Conservation (phyloP, 2,113 vertebrate species). For the Regulus satrapa region DNA sequence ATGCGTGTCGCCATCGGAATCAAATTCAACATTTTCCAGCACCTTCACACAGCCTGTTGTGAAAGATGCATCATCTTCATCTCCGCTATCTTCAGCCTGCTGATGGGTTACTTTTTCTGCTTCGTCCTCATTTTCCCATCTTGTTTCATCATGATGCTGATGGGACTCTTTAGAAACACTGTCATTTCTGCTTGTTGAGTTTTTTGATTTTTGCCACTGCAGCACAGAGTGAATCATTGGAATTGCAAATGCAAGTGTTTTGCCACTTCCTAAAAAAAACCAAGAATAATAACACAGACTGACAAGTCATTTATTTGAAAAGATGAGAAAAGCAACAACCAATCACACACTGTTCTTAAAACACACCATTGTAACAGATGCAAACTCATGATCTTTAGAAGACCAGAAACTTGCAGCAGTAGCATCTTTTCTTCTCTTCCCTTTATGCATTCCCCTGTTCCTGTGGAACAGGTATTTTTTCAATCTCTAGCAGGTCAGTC, state of each 20-base stretch:
- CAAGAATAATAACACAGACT: not conserved
- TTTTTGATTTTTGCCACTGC: constrained; percentile 78
- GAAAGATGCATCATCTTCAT: constrained; percentile 9
- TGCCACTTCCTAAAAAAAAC: constrained; percentile 86
- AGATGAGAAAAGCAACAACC: not conserved
- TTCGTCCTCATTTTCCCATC: constrained; percentile 22
- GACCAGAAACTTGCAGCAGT: not conserved
- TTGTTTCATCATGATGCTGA: not conserved
- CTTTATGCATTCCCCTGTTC: not conserved
- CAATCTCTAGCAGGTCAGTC: not conserved
- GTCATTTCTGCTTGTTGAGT: not conserved
- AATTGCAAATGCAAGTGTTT: constrained; percentile 94
- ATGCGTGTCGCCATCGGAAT: not conserved
- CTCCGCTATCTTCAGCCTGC: not conserved
- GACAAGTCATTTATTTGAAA: constrained; percentile 6
- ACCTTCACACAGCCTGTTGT: constrained; percentile 54
- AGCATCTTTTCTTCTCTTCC: not conserved
- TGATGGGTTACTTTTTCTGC: not conserved
- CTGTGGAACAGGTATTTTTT: not conserved
- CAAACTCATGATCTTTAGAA: not conserved
- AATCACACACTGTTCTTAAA: not conserved
- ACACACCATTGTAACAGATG: not conserved
- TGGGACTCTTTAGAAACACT: not conserved
- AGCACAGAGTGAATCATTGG: constrained; percentile 92
- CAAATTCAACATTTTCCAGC: constrained; percentile 46